A percentile compares a stretch with the other conserved stretches of the same genome.
These are phyloP conservation scores for Petrolisthes manimaculis DNA, from an alignment of 2,888 invertebrate species.

Conservation along the genomic window DNA sequence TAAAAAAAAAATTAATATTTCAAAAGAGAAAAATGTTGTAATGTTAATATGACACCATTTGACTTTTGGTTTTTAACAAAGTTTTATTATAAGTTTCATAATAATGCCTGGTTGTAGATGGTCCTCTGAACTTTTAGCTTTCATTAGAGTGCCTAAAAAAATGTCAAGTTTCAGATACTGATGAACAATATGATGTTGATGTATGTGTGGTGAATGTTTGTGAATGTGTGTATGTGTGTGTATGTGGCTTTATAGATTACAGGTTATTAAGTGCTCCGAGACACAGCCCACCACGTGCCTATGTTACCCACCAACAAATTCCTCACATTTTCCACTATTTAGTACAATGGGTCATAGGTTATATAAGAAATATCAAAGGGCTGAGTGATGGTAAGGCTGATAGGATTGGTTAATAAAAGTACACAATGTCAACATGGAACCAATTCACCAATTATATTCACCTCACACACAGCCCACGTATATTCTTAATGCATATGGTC, in stretches of 20 bases:
- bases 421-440: too few species aligned
- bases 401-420: too few species aligned
- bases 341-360: too few species aligned
- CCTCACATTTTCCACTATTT: too few species aligned
- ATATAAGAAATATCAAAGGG: too few species aligned
- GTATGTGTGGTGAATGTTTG: constrained; percentile 24
- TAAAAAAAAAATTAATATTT: background rate
- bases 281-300: constrained; percentile 42
- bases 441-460: too few species aligned
- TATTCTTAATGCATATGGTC: too few species aligned
- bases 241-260: background rate
- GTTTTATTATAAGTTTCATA: constrained; percentile 11
- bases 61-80: background rate
- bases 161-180: constrained; percentile 52
- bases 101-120: constrained; percentile 25
- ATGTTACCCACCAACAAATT: constrained; percentile 18
- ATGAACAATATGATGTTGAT: constrained; percentile 36
- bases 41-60: constrained; percentile 3
- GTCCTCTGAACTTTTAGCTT: constrained; percentile 41
- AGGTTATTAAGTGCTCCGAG: constrained; percentile 28
- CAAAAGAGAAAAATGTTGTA: background rate
- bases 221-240: constrained; percentile 32
- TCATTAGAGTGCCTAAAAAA: constrained; percentile 51
- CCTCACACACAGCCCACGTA: too few species aligned
- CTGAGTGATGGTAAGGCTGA: too few species aligned